Evolutionary conservation across 2,113 vertebrate species (phyloP).

Genomic region (Platysternon megacephalum): DNA sequence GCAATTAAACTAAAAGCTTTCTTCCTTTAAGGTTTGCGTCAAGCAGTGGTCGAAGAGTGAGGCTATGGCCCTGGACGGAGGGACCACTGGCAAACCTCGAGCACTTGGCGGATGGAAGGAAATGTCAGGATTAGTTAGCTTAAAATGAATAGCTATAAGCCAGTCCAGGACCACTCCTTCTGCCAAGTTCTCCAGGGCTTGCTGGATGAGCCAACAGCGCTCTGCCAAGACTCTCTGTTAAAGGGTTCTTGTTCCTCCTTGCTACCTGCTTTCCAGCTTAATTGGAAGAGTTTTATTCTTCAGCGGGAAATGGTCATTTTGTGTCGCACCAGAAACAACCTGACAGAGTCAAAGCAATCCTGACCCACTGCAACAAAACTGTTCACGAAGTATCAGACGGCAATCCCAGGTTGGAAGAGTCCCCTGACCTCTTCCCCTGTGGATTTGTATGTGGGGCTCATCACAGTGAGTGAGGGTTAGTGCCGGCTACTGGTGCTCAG

Average conservation of each 20-base stretch:
- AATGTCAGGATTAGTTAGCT: conserved; percentile 56
- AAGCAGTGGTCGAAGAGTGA: conserved; percentile 31
- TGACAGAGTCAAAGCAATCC: conserved; percentile 40
- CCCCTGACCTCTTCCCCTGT: neutral
- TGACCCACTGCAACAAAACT: neutral
- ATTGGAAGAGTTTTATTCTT: conserved; percentile 54
- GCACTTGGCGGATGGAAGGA: conserved; percentile 32
- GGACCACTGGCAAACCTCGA: conserved; percentile 53
- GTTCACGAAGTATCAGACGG: neutral
- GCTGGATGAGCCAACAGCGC: conserved; percentile 55
- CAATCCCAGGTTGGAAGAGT: neutral
- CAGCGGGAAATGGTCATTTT: conserved; percentile 44
- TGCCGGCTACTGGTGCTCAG: neutral
- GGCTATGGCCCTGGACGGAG: neutral
- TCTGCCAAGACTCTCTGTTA: conserved; percentile 61
- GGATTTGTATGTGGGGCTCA: neutral
- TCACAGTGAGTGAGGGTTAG: neutral
- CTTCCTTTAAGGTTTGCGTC: conserved; percentile 30
- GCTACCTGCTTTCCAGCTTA: conserved; percentile 53
- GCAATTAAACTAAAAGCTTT: conserved; percentile 25
- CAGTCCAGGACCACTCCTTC: conserved; percentile 56
- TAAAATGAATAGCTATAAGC: conserved; percentile 48
- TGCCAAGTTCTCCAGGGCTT: conserved; percentile 63
- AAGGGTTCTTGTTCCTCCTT: conserved; percentile 43
- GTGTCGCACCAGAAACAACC: conserved; percentile 22